Conservation (phyloP, 2,888 invertebrate species). For the Molorchus minor region DNA sequence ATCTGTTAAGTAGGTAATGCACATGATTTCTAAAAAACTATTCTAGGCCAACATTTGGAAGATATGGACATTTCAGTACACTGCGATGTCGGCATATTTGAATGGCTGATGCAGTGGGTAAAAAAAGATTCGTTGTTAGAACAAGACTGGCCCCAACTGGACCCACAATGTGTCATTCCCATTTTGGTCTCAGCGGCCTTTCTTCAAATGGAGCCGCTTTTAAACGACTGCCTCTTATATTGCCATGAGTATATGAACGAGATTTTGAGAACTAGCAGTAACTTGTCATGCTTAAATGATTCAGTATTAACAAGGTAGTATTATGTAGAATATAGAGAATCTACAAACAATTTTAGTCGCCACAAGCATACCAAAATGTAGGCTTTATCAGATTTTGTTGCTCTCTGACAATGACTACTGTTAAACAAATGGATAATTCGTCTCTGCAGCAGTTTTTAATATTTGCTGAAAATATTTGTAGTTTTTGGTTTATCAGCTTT, state of each 20-base stretch:
- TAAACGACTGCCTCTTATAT: constrained; percentile 85
- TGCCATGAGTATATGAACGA: constrained; percentile 89
- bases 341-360: too few relatives aligned
- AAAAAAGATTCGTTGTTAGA: constrained; percentile 75
- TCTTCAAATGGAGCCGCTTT: constrained; percentile 90
- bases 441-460: too few relatives aligned
- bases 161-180: constrained; percentile 87
- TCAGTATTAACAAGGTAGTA: constrained; percentile 69
- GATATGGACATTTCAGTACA: constrained; percentile 91
- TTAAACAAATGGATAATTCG: too few relatives aligned
- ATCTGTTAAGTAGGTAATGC: too few relatives aligned
- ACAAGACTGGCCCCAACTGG: constrained; percentile 75
- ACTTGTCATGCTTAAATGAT: constrained; percentile 89
- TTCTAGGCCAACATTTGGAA: constrained; percentile 52
- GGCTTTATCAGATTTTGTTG: too few relatives aligned
- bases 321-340: too few relatives aligned
- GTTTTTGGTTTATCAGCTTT: too few relatives aligned
- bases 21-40: too few relatives aligned
- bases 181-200: constrained; percentile 95
- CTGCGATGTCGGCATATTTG: constrained; percentile 95
- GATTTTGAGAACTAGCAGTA: constrained; percentile 85
- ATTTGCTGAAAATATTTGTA: too few relatives aligned
- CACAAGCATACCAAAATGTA: too few relatives aligned
- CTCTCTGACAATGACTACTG: too few relatives aligned
- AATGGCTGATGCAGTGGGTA: constrained; percentile 97